These are phyloP conservation scores for Nomada fabriciana DNA, from an alignment of 2,888 invertebrate genomes.

Conservation along the genomic window DNA sequence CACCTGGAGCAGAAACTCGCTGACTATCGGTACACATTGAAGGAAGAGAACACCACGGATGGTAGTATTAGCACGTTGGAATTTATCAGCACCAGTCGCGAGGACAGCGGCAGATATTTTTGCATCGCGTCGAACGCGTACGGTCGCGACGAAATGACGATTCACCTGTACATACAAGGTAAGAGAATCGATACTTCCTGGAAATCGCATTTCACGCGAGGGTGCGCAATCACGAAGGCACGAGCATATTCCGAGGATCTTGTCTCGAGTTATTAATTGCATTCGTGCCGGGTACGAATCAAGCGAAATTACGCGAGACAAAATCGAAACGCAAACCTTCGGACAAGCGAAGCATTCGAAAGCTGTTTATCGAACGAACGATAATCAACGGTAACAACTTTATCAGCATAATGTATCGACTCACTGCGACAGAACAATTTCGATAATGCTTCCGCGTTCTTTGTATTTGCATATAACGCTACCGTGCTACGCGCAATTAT, in stretches of 20 bases:
- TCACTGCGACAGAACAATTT: conserved; percentile 50
- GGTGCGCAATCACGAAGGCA: background rate
- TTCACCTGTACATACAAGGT: conserved; percentile 96
- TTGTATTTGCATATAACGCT: conserved; percentile 53
- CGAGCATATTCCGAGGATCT: too few species aligned
- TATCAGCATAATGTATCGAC: conserved; percentile 49
- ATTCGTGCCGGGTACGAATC: conserved; percentile 17
- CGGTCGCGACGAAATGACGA: conserved; percentile 95
- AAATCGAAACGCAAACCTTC: background rate
- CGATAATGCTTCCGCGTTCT: conserved; percentile 56
- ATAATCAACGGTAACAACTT: conserved; percentile 49
- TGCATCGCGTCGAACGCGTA: conserved; percentile 95
- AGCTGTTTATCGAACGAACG: conserved; percentile 9
- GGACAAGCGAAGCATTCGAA: background rate
- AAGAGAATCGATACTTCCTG: conserved; percentile 51
- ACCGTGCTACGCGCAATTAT: conserved; percentile 61
- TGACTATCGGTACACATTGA: conserved; percentile 82
- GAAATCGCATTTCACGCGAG: background rate
- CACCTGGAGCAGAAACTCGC: conserved; percentile 80
- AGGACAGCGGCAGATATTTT: conserved; percentile 95
- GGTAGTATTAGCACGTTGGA: conserved; percentile 94
- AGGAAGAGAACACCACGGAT: conserved; percentile 82
- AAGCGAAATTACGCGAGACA: background rate
- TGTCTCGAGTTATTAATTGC: conserved; percentile 26
- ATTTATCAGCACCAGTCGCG: conserved; percentile 93